Conservation (phyloP, 2,888 invertebrate species). For the Ophion costatus region DNA sequence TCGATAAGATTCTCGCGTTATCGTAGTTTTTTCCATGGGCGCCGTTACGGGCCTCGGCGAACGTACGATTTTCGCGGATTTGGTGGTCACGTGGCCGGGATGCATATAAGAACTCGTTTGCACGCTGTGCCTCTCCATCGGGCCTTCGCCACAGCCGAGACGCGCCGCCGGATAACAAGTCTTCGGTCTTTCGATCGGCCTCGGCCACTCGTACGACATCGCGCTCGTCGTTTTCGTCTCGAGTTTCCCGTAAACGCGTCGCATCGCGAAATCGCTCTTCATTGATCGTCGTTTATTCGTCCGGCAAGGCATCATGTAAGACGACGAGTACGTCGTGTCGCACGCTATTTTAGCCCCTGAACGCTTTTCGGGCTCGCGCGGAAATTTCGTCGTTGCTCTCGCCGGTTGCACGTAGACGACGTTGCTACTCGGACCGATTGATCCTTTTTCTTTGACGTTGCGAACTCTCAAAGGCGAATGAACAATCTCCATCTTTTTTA, state of each 20-base stretch:
- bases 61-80: conserved; percentile 49
- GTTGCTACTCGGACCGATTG: conserved; percentile 12
- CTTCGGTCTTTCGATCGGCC: conserved; percentile 37
- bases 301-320: conserved; percentile 57
- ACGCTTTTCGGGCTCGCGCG: conserved; percentile 42
- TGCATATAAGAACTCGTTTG: conserved; percentile 69
- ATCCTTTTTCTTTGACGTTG: conserved; percentile 9
- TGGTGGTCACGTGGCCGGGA: conserved; percentile 61
- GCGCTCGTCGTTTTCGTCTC: conserved; percentile 67
- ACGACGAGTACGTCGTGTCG: conserved; percentile 66
- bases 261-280: not conserved
- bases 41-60: conserved; percentile 50
- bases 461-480: conserved; percentile 45
- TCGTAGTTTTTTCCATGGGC: conserved; percentile 68
- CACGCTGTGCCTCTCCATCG: conserved; percentile 63
- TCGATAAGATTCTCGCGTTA: conserved; percentile 70
- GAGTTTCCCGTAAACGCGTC: conserved; percentile 57
- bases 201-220: conserved; percentile 65
- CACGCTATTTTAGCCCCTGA: conserved; percentile 55
- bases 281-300: not conserved
- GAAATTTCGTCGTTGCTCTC: conserved; percentile 17
- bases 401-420: conserved; percentile 61
- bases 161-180: conserved; percentile 64
- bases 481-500: conserved; percentile 59
- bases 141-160: conserved; percentile 66